Base-by-base conservation (phyloP, 2,888 invertebrate genomes). In the Aphrophora alni region DNA sequence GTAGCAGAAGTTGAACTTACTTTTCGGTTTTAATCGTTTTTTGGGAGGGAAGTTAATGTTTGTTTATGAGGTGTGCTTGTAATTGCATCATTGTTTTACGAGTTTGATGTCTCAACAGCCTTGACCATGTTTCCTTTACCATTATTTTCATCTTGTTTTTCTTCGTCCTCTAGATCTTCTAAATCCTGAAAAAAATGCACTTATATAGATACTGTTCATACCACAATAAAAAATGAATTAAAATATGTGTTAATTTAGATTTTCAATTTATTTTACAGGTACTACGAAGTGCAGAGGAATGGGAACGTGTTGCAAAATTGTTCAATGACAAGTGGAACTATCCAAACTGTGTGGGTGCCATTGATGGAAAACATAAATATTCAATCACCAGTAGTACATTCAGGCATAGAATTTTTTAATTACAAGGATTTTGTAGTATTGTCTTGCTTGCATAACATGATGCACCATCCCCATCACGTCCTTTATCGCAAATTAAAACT, bases 291-390 rank as follows among this genome's bases (percentile, higher is more conserved):
- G 72, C 75, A 78, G 75, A 82, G 69, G 84, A 85, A 82, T 86
- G 85, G 85, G 83, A 83, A 80, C 38, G 78, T 24, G 83, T 83
- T 69, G 84, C 84, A n/a, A 77, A 83, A 75, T 81, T 80, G 28
- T 86, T 85, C 84, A 33, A 80, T 51, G 71, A 77, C 10, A 84
- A 80, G 71, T 86, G 85, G 85, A 85, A 86, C 76, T 86, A 85
- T 82, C 85, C n/a, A 59, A 84, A 86, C 83, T 85, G 86, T 82
- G 26, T 85, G 28, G 85, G 85, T 76, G 83, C 83, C 14, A 79
- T 84, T 14, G 84, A 85, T 78, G 84, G 85, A 3, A 86, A 86
- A 85, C 75, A 78, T 85, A 14, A 80, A 80, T 12, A 80, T 33
- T 33, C 33, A 33, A 33, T 3, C 33, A 33, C 33, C 33, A 33